Evolutionary conservation across 2,113 vertebrate species (phyloP), one percentile per base, ranked within the genome.

Genomic region (Cyphomyrus plagiostoma): DNA sequence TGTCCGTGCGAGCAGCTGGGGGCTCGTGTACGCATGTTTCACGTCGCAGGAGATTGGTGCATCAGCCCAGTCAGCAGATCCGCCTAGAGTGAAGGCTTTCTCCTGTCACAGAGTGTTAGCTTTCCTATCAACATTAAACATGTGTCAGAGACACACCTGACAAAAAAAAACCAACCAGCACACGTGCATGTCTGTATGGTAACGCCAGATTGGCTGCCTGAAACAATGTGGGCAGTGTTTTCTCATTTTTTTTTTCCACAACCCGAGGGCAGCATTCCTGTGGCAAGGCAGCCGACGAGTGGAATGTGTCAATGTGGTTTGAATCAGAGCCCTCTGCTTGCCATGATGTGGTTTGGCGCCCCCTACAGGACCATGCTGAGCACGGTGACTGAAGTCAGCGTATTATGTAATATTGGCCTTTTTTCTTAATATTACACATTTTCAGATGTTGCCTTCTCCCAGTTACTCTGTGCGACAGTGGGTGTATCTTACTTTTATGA

Each of bases 291-390:
- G 30, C 42, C 50, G 70, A 66, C 48, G 46, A 62, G 66, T 13
- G 46, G 46, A 39, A 53, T 89, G 70, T 89, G 90, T 88, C 46
- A 84, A 49, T 88, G 87, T 90, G 88, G 58, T 91, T 91, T 91
- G 82, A 88, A 86, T 77, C 62, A 58, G 90, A 84, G 90, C 87
- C n/a, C 19, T 62, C 7, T n/a, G 42, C 42, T 58, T 77, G 66
- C 58, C 66, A 2, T 80, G 8, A 21, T 90, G 80, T 66, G 39
- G 66, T 90, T 39, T 86, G 70, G 83, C 88, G 89, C 89, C 90
- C 90, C 45, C 90, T 91, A 62, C 87, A 91, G 90, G 89, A 62
- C 39, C 30, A 39, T 48, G 9, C 19, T 70, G 21, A n/a, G 66
- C 35, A 19, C 13, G n/a, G 15, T 80, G 35, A 19, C 74, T 80